Evolutionary conservation across 2,797 vertebrate species (phyloP), one percentile per base, ranked within the genome.

Genomic region (Leptoclinus maculatus): DNA sequence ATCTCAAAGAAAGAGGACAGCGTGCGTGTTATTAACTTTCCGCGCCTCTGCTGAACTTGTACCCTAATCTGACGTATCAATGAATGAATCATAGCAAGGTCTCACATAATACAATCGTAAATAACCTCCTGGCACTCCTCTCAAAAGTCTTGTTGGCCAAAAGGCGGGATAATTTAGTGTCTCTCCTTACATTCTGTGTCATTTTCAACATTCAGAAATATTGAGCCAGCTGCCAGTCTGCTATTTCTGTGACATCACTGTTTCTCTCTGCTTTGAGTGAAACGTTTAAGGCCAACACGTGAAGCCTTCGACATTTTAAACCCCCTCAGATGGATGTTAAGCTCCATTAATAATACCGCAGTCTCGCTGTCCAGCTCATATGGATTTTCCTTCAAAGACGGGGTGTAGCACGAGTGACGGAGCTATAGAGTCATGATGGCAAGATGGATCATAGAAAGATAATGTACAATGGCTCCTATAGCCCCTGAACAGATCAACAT

Each of bases 311-410:
- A 66, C 80, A 60, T 81, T 86, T 88, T 79, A 86, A 86, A 66
- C 78, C 79, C 87, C 77, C 25, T 66, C 38, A 71, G 78, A 86
- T 68, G 74, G 83, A 88, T 88, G 84, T 84, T 90, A 88, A 89
- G 86, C 88, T 68, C 83, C 82, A 83, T 88, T 90, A 82, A 90
- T 87, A 89, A 87, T 66, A 76, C 74, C 59, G 14, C 17, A 3
- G 25, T 66, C 79, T 79, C 51, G 23, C 82, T 75, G 84, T 72
- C 67, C 68, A 47, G 71, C 72, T 80, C 69, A 1, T 88, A 90
- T 86, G 74, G 88, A 91, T 91, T 91, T 91, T 85, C 74, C 74
- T 81, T 91, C 82, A 76, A 36, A 75, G 60, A 53, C 0, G 25
- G 74, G 74, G 69, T 79, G 74, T 45, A 78, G 66, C 56, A 49